Evolutionary conservation across 2,888 invertebrate genomes (phyloP), one percentile per base, ranked within the genome.

Genomic region (Cheilosia grossa): DNA sequence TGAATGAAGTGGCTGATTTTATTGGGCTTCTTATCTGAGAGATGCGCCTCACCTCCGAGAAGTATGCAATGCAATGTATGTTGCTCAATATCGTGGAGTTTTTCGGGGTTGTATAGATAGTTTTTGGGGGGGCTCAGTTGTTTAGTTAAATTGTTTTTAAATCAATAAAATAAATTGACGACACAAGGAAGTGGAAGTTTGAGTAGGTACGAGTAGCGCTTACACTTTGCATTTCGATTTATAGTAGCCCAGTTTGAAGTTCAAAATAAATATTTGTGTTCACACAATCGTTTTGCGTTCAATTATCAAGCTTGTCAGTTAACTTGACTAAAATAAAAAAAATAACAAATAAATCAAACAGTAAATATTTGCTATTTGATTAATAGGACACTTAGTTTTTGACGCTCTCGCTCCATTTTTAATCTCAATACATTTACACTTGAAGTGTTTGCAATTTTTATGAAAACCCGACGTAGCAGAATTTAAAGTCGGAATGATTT

Each of bases 351-450:
- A 53, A 53, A 73, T 54, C 47, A 56, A n/a, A 37, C 19, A 9
- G 19, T 72, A 27, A 72, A 72, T 72, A 61, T 72, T 53, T 72
- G 21, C 27, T 21, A 49, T 4, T 42, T 74, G 63, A 56, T 47
- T 64, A 1, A 64, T 56, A 44, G 19, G 10, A 47, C 44, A 40
- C 21, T 19, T 33, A 40, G 2, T 40, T 40, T 49, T 49, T 49
- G 21, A 49, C 19, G 13, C 21, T 21, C 1, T 4, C 21, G 21
- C 49, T 17, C 44, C 17, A 9, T 47, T 44, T 63, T 19, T 47
- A 61, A 63, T 44, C 24, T 44, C 5, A 1, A 3, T 9, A 19
- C 33, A 15, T 33, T 21, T 0, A 2, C 15, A 47, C 6, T 59
- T n/a, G 24, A n/a, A 42, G 24, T 5, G 6, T 4, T n/a, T 24